A percentile compares a stretch with the other conserved stretches of the same genome.
Conservation (phyloP, 2,888 invertebrate genomes). For the Hecatera dysodea region DNA sequence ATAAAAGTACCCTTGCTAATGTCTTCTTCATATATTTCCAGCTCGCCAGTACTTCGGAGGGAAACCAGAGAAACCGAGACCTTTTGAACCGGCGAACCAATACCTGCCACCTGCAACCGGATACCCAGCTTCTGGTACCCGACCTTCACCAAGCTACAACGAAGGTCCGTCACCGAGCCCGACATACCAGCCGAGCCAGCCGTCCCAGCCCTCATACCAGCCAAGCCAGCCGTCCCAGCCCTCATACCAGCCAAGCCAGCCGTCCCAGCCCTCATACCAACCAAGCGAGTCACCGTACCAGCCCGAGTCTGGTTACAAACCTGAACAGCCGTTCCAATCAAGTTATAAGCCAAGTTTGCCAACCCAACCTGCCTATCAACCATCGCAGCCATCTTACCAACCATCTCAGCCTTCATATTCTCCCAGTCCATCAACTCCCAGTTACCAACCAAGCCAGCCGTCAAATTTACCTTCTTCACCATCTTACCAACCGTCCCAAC, state of each 20-base stretch:
- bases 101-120: constrained; percentile 84
- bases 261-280: constrained; percentile 62
- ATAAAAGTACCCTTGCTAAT: constrained; percentile 29
- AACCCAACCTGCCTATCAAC: constrained; percentile 64
- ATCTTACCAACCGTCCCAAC: constrained; percentile 69
- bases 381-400: constrained; percentile 60
- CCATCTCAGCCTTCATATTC: constrained; percentile 75
- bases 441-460: constrained; percentile 66
- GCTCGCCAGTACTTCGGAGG: constrained; percentile 93
- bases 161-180: constrained; percentile 80
- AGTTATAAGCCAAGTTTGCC: constrained; percentile 58
- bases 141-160: constrained; percentile 84
- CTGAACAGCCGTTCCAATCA: constrained; percentile 60
- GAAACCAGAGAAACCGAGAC: constrained; percentile 93
- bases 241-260: constrained; percentile 68
- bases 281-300: constrained; percentile 65
- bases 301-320: constrained; percentile 50
- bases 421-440: constrained; percentile 71
- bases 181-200: no score
- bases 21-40: constrained; percentile 77
- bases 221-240: no score
- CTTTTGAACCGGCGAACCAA: constrained; percentile 90
- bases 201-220: no score
- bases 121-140: constrained; percentile 83
- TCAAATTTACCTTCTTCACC: constrained; percentile 61